Evolutionary conservation across 2,113 vertebrate genomes (phyloP).

Genomic region (Micronycteris hirsuta): DNA sequence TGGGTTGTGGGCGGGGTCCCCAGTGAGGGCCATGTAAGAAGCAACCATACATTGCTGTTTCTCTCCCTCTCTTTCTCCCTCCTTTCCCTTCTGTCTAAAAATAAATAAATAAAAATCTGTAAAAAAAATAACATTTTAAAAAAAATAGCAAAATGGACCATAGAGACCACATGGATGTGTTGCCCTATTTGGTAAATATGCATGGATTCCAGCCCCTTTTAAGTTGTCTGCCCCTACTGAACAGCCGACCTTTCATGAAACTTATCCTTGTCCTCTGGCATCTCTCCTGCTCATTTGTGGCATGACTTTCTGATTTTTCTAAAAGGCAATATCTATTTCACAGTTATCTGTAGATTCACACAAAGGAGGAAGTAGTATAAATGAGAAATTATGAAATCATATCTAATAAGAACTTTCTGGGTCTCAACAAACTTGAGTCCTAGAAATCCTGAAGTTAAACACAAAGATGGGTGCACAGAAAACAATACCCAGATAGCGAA

Average conservation of each 20-base stretch:
- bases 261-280: background rate
- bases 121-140: too few relatives aligned
- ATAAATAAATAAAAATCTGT: too few relatives aligned
- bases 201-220: background rate
- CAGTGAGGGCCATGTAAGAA: too few relatives aligned
- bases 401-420: background rate
- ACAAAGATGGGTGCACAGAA: background rate
- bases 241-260: background rate
- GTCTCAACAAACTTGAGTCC: background rate
- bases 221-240: background rate
- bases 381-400: background rate
- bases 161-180: background rate
- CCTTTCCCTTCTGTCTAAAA: too few relatives aligned
- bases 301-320: background rate
- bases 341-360: background rate
- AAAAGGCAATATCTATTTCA: background rate
- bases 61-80: too few relatives aligned
- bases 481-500: background rate
- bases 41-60: too few relatives aligned
- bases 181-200: background rate
- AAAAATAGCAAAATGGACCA: background rate
- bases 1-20: too few relatives aligned
- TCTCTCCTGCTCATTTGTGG: background rate
- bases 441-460: background rate
- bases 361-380: background rate